Base-by-base conservation (phyloP, 2,888 invertebrate species). In the Volucella inanis region DNA sequence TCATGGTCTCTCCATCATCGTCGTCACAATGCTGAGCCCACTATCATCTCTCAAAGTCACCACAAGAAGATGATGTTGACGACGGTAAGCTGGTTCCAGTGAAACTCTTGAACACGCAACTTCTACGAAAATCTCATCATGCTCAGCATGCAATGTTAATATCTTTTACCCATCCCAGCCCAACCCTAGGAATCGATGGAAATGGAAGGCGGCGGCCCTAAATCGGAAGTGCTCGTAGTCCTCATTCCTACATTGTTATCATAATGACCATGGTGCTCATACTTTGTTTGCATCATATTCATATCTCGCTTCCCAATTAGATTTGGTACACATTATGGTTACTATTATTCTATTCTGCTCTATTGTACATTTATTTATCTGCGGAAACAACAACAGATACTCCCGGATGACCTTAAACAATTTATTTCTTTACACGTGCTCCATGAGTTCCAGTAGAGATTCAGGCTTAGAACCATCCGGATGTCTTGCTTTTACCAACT, bases 21-120 rank as follows among this genome's bases (percentile, higher is more conserved):
- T 22, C 31, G 50, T 18, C 52, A 10, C n/a, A 39, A 1, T 41
- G 38, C 39, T 11, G 12, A 50, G 49, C 39, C 65, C 43, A 43
- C 31, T 14, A 15, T 49, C 10, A 2, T 8, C 43, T 67, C 54
- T 43, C 31, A 67, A 67, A 67, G 52, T 41, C 41, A 67, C 18
- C 50, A 18, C 65, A 39, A 31, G 31, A 38, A 55, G 31, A 31
- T 31, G 31, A 31, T 31, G 31, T 31, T 1, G 31, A 31, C 8
- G 43, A 64, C 31, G 10, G 31, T 31, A 31, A 31, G 31, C 6
- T 31, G 55, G 68, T 47, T 50, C 59, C 54, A 83, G 74, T 68
- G 79, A 83, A 79, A 74, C 79, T 79, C 64, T 64, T 65, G 54
- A 68, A 68, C 77, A 77, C 77, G 77, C 77, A 77, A 70, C 45